These are phyloP conservation scores for Delphinapterus leucas DNA, from an alignment of 2,113 vertebrate genomes.

Conservation along the genomic window DNA sequence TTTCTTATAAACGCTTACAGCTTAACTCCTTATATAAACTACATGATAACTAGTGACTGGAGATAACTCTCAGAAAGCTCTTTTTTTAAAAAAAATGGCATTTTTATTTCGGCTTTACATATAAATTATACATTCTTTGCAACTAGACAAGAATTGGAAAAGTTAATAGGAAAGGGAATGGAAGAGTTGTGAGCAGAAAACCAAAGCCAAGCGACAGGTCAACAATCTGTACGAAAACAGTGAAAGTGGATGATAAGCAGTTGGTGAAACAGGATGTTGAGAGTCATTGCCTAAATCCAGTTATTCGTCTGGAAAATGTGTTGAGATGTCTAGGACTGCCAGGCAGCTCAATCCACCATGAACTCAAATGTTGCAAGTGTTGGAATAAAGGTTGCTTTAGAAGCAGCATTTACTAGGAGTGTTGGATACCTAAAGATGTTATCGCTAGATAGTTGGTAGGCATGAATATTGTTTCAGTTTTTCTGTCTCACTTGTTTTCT, in stretches of 20 bases:
- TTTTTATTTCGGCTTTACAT: neutral
- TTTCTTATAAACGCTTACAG: neutral
- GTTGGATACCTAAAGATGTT: neutral
- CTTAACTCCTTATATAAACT: neutral
- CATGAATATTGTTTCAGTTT: neutral
- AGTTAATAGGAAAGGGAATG: neutral
- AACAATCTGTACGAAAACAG: neutral
- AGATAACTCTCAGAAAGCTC: neutral
- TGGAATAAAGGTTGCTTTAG: neutral
- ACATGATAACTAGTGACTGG: neutral
- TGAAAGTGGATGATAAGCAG: neutral
- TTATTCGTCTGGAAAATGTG: conserved; percentile 30
- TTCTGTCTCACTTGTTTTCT: neutral
- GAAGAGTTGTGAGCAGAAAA: neutral
- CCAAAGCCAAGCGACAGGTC: conserved; percentile 24
- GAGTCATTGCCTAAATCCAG: neutral
- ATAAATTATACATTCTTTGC: neutral
- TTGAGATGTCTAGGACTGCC: neutral
- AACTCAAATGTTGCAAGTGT: neutral
- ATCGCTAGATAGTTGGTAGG: neutral
- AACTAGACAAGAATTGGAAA: neutral
- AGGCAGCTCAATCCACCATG: conserved; percentile 2
- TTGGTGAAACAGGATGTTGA: neutral
- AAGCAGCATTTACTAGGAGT: neutral
- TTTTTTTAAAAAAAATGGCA: neutral